A percentile compares a stretch with the other conserved stretches of the same genome.
Evolutionary conservation across 2,113 vertebrate genomes (phyloP).

Genomic region (Halcyon senegalensis): DNA sequence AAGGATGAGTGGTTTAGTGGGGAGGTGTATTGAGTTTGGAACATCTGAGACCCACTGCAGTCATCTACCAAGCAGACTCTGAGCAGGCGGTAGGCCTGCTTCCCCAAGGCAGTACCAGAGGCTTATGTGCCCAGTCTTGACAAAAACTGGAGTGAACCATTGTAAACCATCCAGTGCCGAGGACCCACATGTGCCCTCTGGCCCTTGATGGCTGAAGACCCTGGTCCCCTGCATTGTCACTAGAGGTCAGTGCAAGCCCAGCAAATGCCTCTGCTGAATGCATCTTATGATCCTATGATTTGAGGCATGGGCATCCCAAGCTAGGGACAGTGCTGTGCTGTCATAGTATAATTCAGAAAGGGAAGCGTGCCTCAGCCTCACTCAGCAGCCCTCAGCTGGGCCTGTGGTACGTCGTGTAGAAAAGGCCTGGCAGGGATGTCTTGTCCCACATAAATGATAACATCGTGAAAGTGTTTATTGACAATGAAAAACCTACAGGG

Average conservation of each 20-base stretch:
- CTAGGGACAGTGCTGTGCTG: neutral
- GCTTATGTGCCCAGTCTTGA: neutral
- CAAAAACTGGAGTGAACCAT: neutral
- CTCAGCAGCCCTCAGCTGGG: neutral
- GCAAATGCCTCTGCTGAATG: neutral
- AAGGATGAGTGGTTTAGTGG: neutral
- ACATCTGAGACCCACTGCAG: neutral
- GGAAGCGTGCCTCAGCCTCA: neutral
- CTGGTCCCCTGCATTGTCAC: slow-evolving; percentile 59
- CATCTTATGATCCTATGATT: neutral
- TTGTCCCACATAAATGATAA: neutral
- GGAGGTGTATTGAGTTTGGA: neutral
- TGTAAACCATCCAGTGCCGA: accelerated
- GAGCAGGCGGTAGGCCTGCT: neutral
- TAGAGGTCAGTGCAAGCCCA: slow-evolving; percentile 77
- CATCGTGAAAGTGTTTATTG: neutral
- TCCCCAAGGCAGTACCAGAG: neutral
- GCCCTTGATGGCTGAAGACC: neutral
- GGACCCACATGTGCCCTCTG: neutral
- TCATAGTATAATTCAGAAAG: neutral
- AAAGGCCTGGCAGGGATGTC: neutral
- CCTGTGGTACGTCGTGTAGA: neutral
- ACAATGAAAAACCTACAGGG: neutral
- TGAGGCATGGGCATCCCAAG: no score
- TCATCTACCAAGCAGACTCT: neutral